Conservation (phyloP, 2,888 invertebrate species). For the Iphiclides podalirius region DNA sequence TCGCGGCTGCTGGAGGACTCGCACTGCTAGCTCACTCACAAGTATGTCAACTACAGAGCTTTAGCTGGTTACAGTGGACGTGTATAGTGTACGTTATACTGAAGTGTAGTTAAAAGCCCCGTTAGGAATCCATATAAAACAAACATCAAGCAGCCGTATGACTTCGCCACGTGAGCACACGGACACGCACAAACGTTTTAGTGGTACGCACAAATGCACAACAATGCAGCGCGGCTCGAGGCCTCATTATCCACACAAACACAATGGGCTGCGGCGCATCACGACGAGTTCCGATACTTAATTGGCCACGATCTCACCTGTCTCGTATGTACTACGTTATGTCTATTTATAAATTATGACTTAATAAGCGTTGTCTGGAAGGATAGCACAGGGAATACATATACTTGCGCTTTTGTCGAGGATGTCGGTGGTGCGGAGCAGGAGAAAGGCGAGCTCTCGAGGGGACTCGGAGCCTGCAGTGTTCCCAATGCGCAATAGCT, state of each 20-base stretch:
- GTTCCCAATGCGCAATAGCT: no score
- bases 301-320: constrained; percentile 19
- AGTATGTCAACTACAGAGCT: no score
- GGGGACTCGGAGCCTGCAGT: no score
- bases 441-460: no score
- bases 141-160: no score
- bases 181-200: not conserved
- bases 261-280: not conserved
- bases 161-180: not conserved
- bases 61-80: no score
- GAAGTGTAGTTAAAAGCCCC: no score
- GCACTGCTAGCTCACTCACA: no score
- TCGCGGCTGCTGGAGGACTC: no score
- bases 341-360: constrained; percentile 33
- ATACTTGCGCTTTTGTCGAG: constrained; percentile 36
- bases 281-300: constrained; percentile 14
- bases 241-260: not conserved
- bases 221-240: not conserved
- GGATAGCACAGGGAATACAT: constrained; percentile 23
- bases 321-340: not conserved
- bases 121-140: no score
- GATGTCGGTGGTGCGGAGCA: no score
- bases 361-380: constrained; percentile 28
- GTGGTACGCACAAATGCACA: not conserved
- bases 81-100: no score